Evolutionary conservation across 2,797 vertebrate species (phyloP).

Genomic region (Scolopax rusticola): DNA sequence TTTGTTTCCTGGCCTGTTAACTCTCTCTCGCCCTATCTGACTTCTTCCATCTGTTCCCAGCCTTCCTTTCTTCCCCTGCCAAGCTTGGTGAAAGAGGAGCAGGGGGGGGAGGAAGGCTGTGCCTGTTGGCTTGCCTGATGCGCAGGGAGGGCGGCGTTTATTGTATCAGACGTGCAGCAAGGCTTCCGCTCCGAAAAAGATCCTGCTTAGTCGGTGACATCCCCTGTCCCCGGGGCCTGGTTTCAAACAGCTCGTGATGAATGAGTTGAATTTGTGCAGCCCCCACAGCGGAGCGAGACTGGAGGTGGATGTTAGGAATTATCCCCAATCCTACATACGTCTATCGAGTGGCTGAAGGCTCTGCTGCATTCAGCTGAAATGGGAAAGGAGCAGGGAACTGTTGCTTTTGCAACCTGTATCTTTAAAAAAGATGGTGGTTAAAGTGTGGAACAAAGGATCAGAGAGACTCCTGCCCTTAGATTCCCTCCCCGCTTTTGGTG

Average conservation of each 20-base stretch:
- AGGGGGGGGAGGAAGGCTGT: not conserved
- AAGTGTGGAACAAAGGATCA: constrained; percentile 31
- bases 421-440: constrained; percentile 39
- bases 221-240: not conserved
- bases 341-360: constrained; percentile 53
- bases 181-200: constrained; percentile 2
- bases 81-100: not conserved
- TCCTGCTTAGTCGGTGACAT: constrained; percentile 55
- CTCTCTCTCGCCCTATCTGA: constrained; percentile 69
- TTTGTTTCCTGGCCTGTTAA: constrained; percentile 76
- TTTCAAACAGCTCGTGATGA: constrained; percentile 59
- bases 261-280: constrained; percentile 64
- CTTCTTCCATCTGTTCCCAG: constrained; percentile 68
- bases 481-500: not conserved
- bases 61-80: not conserved
- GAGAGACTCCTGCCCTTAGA: not conserved
- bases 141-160: not conserved
- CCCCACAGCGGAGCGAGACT: constrained; percentile 54
- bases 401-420: constrained; percentile 36
- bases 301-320: constrained; percentile 66
- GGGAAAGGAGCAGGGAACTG: constrained; percentile 1
- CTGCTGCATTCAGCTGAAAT: constrained; percentile 22
- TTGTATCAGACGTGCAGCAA: constrained; percentile 3
- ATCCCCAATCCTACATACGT: constrained; percentile 51
- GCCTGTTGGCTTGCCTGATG: not conserved